Evolutionary conservation across 2,797 vertebrate species (phyloP).

Genomic region (Apogon hyalosoma): DNA sequence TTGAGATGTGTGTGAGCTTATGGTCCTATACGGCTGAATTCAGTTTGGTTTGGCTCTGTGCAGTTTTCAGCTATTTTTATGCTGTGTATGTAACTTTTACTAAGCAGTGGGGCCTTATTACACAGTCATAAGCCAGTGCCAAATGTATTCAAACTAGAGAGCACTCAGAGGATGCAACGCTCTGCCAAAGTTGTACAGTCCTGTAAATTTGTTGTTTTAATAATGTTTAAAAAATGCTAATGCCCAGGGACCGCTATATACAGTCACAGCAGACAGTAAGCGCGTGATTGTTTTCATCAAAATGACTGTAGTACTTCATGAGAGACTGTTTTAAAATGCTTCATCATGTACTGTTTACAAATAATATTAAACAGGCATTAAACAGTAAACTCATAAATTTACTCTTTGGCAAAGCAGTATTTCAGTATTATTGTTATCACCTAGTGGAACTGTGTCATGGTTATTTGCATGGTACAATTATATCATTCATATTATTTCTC

Average conservation of each 20-base stretch:
- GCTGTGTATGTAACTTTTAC: conserved; percentile 40
- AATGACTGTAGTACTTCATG: background rate
- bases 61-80: conserved; percentile 33
- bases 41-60: conserved; percentile 24
- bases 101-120: conserved; percentile 14
- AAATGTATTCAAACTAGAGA: conserved; percentile 19
- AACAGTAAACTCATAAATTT: too few species aligned
- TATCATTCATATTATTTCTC: too few species aligned
- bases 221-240: too few species aligned
- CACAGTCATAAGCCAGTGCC: conserved; percentile 10
- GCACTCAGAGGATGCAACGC: background rate
- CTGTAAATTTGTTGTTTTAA: background rate
- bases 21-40: conserved; percentile 18
- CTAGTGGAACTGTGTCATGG: too few species aligned
- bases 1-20: conserved; percentile 9
- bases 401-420: too few species aligned
- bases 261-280: background rate
- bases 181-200: conserved; percentile 8
- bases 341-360: too few species aligned
- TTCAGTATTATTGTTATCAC: too few species aligned
- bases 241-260: too few species aligned
- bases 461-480: too few species aligned
- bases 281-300: background rate
- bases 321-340: background rate
- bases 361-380: too few species aligned